Evolutionary conservation across 2,113 vertebrate species (phyloP).

Genomic region (Mixornis gularis): DNA sequence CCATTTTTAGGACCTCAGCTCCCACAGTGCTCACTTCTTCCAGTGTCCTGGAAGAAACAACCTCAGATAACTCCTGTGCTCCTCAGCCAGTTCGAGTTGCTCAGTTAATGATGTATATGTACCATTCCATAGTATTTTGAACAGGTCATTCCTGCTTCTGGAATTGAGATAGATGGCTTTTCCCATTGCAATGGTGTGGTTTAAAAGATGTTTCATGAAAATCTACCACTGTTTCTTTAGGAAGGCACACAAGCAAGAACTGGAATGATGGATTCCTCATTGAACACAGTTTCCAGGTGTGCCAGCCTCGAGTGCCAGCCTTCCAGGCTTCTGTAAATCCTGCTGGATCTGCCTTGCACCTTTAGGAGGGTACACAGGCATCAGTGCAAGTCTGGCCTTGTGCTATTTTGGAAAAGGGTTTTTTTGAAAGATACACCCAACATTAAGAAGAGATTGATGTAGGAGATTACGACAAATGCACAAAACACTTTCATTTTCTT

Average conservation of each 20-base stretch:
- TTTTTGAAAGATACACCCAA: not conserved
- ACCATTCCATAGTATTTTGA: not conserved
- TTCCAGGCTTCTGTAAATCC: not conserved
- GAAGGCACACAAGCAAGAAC: not conserved
- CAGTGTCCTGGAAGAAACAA: not conserved
- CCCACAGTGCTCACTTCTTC: not conserved
- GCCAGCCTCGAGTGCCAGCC: not conserved
- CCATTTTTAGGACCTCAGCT: not conserved
- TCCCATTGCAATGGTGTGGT: not conserved
- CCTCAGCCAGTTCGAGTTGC: not conserved
- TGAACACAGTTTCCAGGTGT: not conserved
- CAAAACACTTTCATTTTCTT: conserved; percentile 84
- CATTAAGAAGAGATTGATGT: not conserved
- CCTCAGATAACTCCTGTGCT: not conserved
- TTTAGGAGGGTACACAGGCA: not conserved
- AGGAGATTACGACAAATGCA: conserved; percentile 63
- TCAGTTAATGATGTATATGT: not conserved
- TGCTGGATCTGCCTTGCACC: too few species aligned
- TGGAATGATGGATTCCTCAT: accelerated
- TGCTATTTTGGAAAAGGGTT: not conserved
- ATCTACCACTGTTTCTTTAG: accelerated
- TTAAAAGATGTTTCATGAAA: not conserved
- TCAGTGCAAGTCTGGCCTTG: not conserved
- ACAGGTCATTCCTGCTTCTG: not conserved
- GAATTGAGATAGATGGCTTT: not conserved